These are phyloP conservation scores for Urophycis tenuis DNA, from an alignment of 2,797 vertebrate species.

Conservation along the genomic window DNA sequence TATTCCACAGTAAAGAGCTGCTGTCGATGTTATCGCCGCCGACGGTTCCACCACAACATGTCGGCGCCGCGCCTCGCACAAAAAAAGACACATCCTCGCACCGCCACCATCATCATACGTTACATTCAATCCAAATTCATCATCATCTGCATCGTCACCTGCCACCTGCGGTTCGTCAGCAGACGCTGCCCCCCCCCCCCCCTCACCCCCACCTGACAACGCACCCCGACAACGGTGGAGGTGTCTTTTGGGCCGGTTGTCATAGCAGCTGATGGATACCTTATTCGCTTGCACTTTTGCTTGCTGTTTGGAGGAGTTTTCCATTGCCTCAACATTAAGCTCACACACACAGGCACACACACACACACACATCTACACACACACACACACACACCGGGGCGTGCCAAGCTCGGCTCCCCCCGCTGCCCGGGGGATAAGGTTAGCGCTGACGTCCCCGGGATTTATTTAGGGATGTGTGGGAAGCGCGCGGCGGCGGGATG, in stretches of 20 bases:
- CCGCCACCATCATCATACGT: not conserved
- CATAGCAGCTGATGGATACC: constrained; percentile 40
- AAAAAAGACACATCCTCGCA: not conserved
- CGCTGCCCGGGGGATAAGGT: constrained; percentile 43
- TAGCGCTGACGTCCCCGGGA: constrained; percentile 49
- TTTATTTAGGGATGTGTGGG: constrained; percentile 46
- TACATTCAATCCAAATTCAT: constrained; percentile 10
- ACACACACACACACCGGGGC: too few species aligned
- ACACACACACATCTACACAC: too few species aligned
- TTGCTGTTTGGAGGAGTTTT: constrained; percentile 37
- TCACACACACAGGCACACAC: too few species aligned
- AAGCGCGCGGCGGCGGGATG: constrained; percentile 25
- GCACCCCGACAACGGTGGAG: constrained; percentile 41
- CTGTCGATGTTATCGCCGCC: not conserved
- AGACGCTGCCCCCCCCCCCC: too few species aligned
- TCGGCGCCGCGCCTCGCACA: not conserved
- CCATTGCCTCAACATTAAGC: constrained; percentile 40
- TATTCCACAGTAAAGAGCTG: not conserved
- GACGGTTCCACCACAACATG: not conserved
- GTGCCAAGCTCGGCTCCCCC: constrained; percentile 27
- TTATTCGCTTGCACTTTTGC: constrained; percentile 33
- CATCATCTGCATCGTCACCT: constrained; percentile 30
- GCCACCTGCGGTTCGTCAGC: constrained; percentile 37
- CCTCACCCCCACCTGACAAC: too few species aligned
- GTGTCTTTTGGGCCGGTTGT: constrained; percentile 42